phyloP scores from a whole-genome alignment of 2,113 vertebrate genomes.

The Aptenodytes forsteri region DNA sequence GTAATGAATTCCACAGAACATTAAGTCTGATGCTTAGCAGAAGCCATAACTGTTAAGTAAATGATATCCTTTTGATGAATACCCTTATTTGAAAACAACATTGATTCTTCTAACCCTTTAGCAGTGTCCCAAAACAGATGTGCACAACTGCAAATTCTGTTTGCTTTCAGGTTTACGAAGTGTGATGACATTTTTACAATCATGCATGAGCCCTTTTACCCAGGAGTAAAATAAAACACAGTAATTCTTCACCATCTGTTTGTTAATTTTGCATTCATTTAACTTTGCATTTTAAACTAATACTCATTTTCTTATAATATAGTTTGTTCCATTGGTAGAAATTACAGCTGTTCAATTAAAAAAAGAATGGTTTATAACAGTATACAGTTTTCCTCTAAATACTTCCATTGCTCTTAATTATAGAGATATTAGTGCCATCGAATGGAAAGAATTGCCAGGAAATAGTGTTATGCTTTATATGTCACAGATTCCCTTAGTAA shows the following conservation, averaged over 20 bases:
- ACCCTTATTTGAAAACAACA: constrained; percentile 69
- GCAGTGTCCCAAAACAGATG: constrained; percentile 76
- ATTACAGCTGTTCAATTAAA: constrained; percentile 66
- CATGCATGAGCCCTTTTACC: constrained; percentile 59
- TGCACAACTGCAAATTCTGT: constrained; percentile 75
- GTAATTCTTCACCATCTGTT: constrained; percentile 76
- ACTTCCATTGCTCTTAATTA: constrained; percentile 65
- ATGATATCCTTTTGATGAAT: constrained; percentile 74
- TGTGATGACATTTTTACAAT: constrained; percentile 79
- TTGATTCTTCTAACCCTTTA: constrained; percentile 72
- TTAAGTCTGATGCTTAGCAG: constrained; percentile 70
- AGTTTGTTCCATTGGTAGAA: constrained; percentile 56
- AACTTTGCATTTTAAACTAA: constrained; percentile 73
- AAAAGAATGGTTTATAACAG: constrained; percentile 48
- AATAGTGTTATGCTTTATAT: background rate
- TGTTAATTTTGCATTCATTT: constrained; percentile 78
- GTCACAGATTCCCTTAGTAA: background rate
- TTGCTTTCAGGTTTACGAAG: constrained; percentile 76
- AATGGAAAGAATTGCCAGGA: constrained; percentile 18
- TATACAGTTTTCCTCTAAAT: constrained; percentile 31
- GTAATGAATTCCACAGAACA: constrained; percentile 70
- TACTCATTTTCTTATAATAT: constrained; percentile 70
- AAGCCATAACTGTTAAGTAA: constrained; percentile 73
- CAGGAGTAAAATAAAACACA: constrained; percentile 68
- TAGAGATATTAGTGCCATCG: constrained; percentile 22